Conservation (phyloP, 1,140 invertebrate genomes). For the Drosophila dunni region DNA sequence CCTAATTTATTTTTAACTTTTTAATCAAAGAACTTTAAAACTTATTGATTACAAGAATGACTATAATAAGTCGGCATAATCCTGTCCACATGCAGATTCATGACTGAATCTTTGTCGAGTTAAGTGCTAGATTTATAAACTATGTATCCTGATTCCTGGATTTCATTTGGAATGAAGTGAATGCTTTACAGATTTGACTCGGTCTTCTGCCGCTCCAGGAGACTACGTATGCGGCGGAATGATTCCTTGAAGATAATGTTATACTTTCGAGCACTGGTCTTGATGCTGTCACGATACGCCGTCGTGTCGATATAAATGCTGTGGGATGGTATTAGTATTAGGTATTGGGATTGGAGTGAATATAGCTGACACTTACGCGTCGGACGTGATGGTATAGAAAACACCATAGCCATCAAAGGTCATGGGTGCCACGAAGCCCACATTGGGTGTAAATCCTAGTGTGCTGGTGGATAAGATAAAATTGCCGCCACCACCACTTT, state of each 20-base stretch:
- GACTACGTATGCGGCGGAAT: constrained; percentile 69
- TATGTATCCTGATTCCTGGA: not conserved
- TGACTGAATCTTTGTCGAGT: not conserved
- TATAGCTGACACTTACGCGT: constrained; percentile 56
- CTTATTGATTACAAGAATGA: not conserved
- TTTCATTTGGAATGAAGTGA: constrained; percentile 1
- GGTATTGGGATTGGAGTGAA: not conserved
- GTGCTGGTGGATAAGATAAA: constrained; percentile 88
- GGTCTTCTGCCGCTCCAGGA: constrained; percentile 52
- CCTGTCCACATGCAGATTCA: constrained; percentile 1
- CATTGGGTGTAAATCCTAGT: constrained; percentile 86
- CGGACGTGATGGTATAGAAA: constrained; percentile 86
- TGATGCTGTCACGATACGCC: constrained; percentile 72
- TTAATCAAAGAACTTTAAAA: constrained; percentile 8
- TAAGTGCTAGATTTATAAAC: not conserved
- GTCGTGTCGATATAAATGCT: constrained; percentile 75
- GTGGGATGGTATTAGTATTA: not conserved
- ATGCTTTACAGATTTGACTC: constrained; percentile 56
- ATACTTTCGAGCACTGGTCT: constrained; percentile 79
- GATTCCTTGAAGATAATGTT: constrained; percentile 67
- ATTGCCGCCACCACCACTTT: constrained; percentile 88
- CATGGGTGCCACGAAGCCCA: constrained; percentile 88
- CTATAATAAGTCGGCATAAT: not conserved
- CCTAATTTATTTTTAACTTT: not conserved
- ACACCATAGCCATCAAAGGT: constrained; percentile 87